Base-by-base conservation (phyloP, 2,797 vertebrate genomes). In the Esox lucius region DNA sequence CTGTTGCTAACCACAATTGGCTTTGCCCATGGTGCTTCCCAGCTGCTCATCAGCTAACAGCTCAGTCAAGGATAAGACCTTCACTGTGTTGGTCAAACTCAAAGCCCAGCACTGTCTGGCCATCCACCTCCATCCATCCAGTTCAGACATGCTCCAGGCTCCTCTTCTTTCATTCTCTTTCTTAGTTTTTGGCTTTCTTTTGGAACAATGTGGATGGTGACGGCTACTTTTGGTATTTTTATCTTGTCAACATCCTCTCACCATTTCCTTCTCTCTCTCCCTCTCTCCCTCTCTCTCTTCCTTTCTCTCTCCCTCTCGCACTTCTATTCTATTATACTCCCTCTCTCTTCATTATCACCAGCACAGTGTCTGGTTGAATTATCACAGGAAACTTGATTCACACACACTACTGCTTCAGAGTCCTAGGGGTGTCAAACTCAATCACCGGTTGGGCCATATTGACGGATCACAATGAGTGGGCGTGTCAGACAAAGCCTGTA, bases 321-420 rank as follows among this genome's bases (percentile, higher is more conserved):
- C 72, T 3, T 22, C 9, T 70, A 56, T 67, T 46, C 66, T 66
- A 46, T 46, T 46, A 8, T 46, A 46, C 22, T 62, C 68, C 66
- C 75, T 84, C 77, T 82, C 53, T 83, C 85, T 89, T 92, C 85
- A 90, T 91, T 90, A 90, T 92, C 92, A 91, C 92, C 91, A 91
- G 84, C 86, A 2, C 75, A 73, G 88, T 89, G 91, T 87, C 89
- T 88, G 81, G 88, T 91, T 85, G 87, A 83, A 91, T 93, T 92
- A 91, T 88, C 90, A 88, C 84, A 86, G 83, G 85, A 91, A 87
- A 88, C 90, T 89, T 90, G 87, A 92, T 89, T 81, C 68, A 35
- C 80, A 75, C 64, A 35, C 74, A 86, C 83, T 80, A 75, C 78
- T 81, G 81, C 87, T 87, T 85, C 87, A 9, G 1, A 82, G 80